A percentile compares a stretch with the other conserved stretches of the same genome.
Evolutionary conservation across 2,888 invertebrate genomes (phyloP).

Genomic region (Yponomeuta evonymella): DNA sequence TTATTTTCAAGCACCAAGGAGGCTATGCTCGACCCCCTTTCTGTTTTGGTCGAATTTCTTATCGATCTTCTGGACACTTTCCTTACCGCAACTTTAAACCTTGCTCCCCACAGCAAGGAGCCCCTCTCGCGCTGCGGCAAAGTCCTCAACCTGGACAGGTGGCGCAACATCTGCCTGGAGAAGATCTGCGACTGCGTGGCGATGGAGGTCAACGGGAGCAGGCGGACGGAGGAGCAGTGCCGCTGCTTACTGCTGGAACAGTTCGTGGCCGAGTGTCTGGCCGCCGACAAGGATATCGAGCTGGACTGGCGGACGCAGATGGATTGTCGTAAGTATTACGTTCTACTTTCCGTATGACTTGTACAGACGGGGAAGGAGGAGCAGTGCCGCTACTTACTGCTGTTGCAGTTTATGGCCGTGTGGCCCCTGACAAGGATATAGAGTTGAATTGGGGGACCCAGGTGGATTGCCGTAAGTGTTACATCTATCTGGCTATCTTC

Average conservation of each 20-base stretch:
- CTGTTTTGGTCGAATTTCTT: too few species aligned
- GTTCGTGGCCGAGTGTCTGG: slow-evolving; percentile 84
- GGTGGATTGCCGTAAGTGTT: slow-evolving; percentile 81
- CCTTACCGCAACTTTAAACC: too few species aligned
- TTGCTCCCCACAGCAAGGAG: slow-evolving; percentile 63
- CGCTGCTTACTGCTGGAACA: slow-evolving; percentile 82
- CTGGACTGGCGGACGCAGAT: slow-evolving; percentile 83
- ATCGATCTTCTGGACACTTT: too few species aligned
- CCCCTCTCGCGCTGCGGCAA: slow-evolving; percentile 80
- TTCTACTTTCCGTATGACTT: too few species aligned
- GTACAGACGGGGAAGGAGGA: slow-evolving; percentile 34
- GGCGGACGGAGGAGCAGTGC: slow-evolving; percentile 65
- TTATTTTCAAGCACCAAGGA: too few species aligned
- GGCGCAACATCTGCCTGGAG: slow-evolving; percentile 84
- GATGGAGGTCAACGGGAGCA: slow-evolving; percentile 59
- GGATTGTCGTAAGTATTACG: slow-evolving; percentile 79
- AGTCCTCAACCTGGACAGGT: slow-evolving; percentile 80
- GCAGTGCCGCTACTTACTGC: slow-evolving; percentile 81
- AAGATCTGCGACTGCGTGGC: slow-evolving; percentile 84
- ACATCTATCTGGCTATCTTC: not conserved
- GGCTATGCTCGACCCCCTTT: too few species aligned
- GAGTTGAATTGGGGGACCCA: slow-evolving; percentile 84
- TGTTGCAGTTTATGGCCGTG: slow-evolving; percentile 85
- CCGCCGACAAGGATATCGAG: slow-evolving; percentile 77
- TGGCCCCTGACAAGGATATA: slow-evolving; percentile 77